phyloP scores from a whole-genome alignment of 2,888 invertebrate species.

The Cyaniris semiargus region DNA sequence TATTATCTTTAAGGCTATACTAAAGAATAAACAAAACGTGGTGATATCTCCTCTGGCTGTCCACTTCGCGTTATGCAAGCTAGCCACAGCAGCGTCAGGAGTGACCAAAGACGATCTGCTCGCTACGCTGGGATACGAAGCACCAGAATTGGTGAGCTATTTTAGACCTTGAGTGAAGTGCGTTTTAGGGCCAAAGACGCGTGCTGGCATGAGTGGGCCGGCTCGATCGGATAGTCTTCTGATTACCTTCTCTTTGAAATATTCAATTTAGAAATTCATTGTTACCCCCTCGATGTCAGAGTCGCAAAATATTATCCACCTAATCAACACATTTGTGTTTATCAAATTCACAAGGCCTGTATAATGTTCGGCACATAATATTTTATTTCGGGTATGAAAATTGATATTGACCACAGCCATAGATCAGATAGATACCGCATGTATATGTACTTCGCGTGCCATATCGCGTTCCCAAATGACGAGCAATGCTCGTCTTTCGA shows the following conservation, averaged over 20 bases:
- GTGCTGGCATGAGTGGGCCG: too few relatives aligned
- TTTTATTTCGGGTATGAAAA: too few relatives aligned
- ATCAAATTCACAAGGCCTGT: not conserved
- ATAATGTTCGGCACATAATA: not conserved
- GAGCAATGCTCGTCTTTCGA: too few relatives aligned
- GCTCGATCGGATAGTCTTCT: too few relatives aligned
- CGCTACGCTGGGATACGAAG: constrained; percentile 47
- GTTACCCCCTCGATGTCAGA: too few relatives aligned
- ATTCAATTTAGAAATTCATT: too few relatives aligned
- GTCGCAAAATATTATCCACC: not conserved
- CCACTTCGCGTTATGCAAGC: constrained; percentile 53
- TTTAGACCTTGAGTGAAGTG: not conserved
- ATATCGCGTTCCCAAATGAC: too few relatives aligned
- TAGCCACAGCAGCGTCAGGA: constrained; percentile 50
- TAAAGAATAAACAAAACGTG: constrained; percentile 46
- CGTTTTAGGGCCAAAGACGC: not conserved
- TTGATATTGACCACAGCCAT: too few relatives aligned
- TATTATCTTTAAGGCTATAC: constrained; percentile 47
- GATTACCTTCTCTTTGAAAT: too few relatives aligned
- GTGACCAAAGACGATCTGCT: constrained; percentile 50
- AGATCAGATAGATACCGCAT: too few relatives aligned
- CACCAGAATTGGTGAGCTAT: constrained; percentile 44
- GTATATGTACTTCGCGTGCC: too few relatives aligned
- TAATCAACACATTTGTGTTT: not conserved
- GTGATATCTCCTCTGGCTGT: constrained; percentile 52